Evolutionary conservation across 2,113 vertebrate genomes (phyloP), one percentile per base, ranked within the genome.

Genomic region (Xiphorhynchus elegans): DNA sequence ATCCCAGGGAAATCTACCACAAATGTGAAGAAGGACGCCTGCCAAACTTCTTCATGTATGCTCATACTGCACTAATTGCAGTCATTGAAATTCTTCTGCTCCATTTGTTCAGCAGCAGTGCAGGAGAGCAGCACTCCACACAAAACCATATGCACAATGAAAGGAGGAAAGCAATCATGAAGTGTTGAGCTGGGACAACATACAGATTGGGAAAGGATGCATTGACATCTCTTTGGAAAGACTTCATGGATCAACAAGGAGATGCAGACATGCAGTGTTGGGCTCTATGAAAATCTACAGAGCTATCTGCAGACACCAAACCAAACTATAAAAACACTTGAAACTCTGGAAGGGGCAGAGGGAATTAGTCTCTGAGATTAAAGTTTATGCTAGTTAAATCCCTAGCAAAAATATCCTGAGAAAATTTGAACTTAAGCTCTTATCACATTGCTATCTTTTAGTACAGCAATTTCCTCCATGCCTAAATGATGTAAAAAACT

Each of bases 221-320:
- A 28, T 1, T 2, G 37, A 60, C 4, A 23, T 56, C 64, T 47
- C 2, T 0, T 47, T 39, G 52, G 47, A 76, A 77, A 74, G 33
- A 8, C 1, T 2, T 4, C 0, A 0, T 1, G 2, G 25, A n/a
- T 60, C 72, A 58, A 47, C 25, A 37, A 4, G 1, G 46, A 76
- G 23, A 35, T 42, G 29, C 0, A 2, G 37, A 60, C 25, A 12
- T 44, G 11, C 13, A 28, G 14, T 25, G 14, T 24, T 35, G 37
- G 50, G 47, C 31, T 77, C 64, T 21, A 10, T 11, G 14, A 26
- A 84, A 24, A 56, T 13, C 39, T 74, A 19, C 50, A 63, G 52
- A 52, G 46, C 28, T 67, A 17, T n/a, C 33, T 62, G 23, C 37
- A 76, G 69, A 64, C 21, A 28, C 10, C 39, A 91, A 70, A 75